Conservation (phyloP, 2,888 invertebrate species). For the Cheilosia variabilis region DNA sequence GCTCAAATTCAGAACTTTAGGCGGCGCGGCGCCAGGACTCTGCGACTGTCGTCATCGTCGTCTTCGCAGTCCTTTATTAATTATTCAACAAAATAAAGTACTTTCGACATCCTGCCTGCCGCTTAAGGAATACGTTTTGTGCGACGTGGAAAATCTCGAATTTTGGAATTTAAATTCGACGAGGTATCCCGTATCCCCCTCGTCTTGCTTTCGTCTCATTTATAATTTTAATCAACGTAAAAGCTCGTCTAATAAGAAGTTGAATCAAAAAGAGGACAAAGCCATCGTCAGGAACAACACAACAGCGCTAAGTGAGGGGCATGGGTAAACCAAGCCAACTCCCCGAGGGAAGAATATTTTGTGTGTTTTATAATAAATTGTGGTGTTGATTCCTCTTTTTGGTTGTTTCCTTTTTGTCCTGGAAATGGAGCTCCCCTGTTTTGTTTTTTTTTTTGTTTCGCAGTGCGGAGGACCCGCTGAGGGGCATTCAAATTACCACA, state of each 20-base stretch:
- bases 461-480: not conserved
- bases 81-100: conserved; percentile 74
- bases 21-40: conserved; percentile 57
- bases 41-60: conserved; percentile 14
- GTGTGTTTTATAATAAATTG: conserved; percentile 73
- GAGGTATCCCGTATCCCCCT: not conserved
- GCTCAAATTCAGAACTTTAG: conserved; percentile 39
- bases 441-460: conserved; percentile 9
- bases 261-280: conserved; percentile 48
- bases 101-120: conserved; percentile 52
- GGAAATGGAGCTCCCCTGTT: conserved; percentile 18
- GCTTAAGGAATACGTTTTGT: conserved; percentile 60
- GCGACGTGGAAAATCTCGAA: conserved; percentile 33
- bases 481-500: conserved; percentile 64
- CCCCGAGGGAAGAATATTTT: conserved; percentile 64
- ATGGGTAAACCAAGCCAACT: conserved; percentile 58
- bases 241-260: conserved; percentile 67
- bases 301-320: not conserved
- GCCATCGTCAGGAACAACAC: conserved; percentile 14
- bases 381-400: conserved; percentile 69
- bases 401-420: conserved; percentile 49
- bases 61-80: conserved; percentile 67
- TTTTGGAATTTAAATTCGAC: conserved; percentile 55
- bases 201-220: conserved; percentile 51
- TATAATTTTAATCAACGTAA: conserved; percentile 76